Evolutionary conservation across 2,113 vertebrate genomes (phyloP).

Genomic region (Myanophis thanlyinensis): DNA sequence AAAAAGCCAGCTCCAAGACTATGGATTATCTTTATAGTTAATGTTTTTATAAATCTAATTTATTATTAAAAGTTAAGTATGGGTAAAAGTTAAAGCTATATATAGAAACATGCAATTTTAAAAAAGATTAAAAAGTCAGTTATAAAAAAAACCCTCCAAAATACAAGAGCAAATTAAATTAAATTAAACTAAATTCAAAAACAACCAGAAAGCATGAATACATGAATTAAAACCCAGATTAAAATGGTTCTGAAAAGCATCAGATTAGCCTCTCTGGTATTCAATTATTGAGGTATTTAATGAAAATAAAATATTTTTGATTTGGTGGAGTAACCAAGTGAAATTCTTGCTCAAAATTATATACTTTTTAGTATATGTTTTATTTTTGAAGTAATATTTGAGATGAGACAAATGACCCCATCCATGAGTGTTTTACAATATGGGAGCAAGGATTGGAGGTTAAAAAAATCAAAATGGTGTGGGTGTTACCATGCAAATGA

Average conservation of each 20-base stretch:
- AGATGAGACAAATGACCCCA: not conserved
- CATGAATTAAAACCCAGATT: not conserved
- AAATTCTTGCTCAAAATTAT: not conserved
- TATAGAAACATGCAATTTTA: not conserved
- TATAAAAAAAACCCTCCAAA: not conserved
- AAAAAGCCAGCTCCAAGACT: not conserved
- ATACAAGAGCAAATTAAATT: not conserved
- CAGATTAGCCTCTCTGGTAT: not conserved
- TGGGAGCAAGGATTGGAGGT: not conserved
- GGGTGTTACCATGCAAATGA: not conserved
- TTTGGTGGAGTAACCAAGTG: not conserved
- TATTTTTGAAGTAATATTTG: not conserved
- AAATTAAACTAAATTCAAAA: not conserved
- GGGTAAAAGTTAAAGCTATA: not conserved
- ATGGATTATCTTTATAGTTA: not conserved
- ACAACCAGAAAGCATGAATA: not conserved
- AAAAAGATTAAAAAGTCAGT: not conserved
- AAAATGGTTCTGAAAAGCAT: not conserved
- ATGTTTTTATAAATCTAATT: not conserved
- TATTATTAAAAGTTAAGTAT: not conserved
- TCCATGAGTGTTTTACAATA: not conserved
- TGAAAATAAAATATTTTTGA: not conserved
- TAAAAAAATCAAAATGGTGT: not conserved
- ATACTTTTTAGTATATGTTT: not conserved
- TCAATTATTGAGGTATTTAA: not conserved